A percentile compares a stretch with the other conserved stretches of the same genome.
phyloP scores from a whole-genome alignment of 2,888 invertebrate genomes.

The Volucella bombylans region DNA sequence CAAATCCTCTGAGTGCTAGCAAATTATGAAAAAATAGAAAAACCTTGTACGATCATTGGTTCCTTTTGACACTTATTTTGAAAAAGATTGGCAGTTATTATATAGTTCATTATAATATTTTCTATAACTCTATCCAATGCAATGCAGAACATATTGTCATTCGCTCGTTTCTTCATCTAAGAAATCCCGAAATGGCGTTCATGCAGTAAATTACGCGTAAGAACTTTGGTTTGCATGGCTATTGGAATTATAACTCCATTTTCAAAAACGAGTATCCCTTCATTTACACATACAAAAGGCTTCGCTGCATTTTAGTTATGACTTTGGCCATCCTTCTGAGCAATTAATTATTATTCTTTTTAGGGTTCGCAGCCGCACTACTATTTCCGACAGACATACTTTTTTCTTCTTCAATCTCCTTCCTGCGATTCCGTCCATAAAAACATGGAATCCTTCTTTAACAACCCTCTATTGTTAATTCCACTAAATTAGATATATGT shows the following conservation, averaged over 20 bases:
- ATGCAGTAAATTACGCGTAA: background rate
- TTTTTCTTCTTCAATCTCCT: background rate
- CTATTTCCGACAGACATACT: background rate
- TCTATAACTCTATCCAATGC: conserved; percentile 1
- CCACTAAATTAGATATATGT: no score
- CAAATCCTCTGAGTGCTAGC: no score
- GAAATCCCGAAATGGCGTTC: conserved; percentile 16
- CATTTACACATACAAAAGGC: background rate
- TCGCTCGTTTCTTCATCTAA: conserved; percentile 14
- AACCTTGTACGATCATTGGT: no score
- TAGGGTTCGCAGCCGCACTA: background rate
- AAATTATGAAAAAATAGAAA: no score
- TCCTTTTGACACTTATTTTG: no score
- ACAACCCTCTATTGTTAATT: no score
- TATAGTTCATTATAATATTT: background rate
- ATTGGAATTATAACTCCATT: conserved; percentile 6
- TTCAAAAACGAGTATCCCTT: conserved; percentile 3
- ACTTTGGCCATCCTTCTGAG: background rate
- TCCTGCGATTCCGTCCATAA: background rate
- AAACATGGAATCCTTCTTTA: background rate
- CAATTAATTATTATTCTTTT: background rate
- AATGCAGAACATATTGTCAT: background rate
- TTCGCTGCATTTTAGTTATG: conserved; percentile 7
- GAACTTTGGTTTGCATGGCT: conserved; percentile 7
- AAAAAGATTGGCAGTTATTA: no score